phyloP scores from a whole-genome alignment of 2,888 invertebrate species.

The Nephrocerus scutellatus region DNA sequence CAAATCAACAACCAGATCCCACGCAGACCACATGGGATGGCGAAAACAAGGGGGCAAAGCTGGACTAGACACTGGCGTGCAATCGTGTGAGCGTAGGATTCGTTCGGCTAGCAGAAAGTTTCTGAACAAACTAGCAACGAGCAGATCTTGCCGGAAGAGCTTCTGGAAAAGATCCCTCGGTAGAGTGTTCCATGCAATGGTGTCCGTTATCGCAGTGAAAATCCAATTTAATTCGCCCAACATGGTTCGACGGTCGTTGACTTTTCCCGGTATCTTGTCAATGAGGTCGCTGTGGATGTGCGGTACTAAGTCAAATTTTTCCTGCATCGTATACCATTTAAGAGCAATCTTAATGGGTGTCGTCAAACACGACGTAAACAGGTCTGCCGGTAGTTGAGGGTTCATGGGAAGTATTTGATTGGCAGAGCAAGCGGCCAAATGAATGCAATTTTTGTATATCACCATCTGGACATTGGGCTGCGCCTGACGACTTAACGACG shows the following conservation, averaged over 20 bases:
- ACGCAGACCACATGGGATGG: constrained; percentile 93
- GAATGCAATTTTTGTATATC: constrained; percentile 85
- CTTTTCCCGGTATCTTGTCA: constrained; percentile 94
- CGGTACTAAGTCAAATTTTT: constrained; percentile 71
- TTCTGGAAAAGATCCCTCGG: constrained; percentile 93
- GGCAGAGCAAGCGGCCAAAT: constrained; percentile 91
- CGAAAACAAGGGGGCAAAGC: constrained; percentile 83
- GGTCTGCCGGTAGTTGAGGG: constrained; percentile 92
- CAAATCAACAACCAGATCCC: constrained; percentile 95
- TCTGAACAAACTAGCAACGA: constrained; percentile 96
- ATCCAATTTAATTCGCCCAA: constrained; percentile 99
- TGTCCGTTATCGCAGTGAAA: constrained; percentile 99
- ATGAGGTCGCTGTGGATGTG: constrained; percentile 76
- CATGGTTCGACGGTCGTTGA: constrained; percentile 93
- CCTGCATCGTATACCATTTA: constrained; percentile 86
- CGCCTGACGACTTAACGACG: constrained; percentile 22
- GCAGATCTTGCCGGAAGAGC: constrained; percentile 91
- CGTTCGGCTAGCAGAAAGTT: constrained; percentile 96
- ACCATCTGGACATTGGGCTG: constrained; percentile 24
- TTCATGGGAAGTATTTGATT: constrained; percentile 94
- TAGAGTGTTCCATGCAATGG: constrained; percentile 97
- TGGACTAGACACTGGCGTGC: constrained; percentile 91
- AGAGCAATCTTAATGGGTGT: constrained; percentile 96
- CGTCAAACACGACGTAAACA: constrained; percentile 97
- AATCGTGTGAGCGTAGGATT: constrained; percentile 93